Evolutionary conservation across 2,113 vertebrate species (phyloP), one percentile per base, ranked within the genome.

Genomic region (Microcebus jonahi): DNA sequence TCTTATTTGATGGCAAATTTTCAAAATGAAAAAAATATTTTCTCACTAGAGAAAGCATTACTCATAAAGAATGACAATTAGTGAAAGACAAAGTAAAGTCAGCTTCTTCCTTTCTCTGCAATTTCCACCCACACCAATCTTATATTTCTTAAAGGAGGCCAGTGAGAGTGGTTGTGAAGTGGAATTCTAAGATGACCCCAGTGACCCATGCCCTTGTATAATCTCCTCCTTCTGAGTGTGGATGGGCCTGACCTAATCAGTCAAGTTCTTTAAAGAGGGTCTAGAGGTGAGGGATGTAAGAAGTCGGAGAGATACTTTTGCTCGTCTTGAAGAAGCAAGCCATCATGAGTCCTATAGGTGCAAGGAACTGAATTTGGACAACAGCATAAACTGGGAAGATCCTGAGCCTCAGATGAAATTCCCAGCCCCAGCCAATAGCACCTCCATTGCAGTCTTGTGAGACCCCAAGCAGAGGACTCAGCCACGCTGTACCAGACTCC

Each of bases 1-100:
- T 97, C 53, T 92, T 18, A 14, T 57, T 84, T 92, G 81, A 53
- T 94, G 67, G 80, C 31, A 77, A 94, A 90, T 95, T 97, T 89
- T 83, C 48, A 92, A 96, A 93, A 84, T 85, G 13, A 94, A 96
- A 90, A 90, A 90, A 61, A 50, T 76, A 34, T 96, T 95, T 94
- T 92, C 71, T 85, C 87, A 92, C 39, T 84, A 95, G 23, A 91
- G 59, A 86, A 96, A 57, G 27, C 61, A 90, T 90, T 95, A 71
- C 21, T 97, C 73, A 75, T 17, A 68, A 53, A 93, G 25, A 80
- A 90, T 36, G 34, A 85, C 39, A 88, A 95, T 23, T 27, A 67
- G 45, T 90, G 25, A 84, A 95, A 67, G 61, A 82, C 39, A 87
- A 39, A 31, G 36, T 48, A 50, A 76, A 61, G 77, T 61, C 59